phyloP scores from a whole-genome alignment of 2,113 vertebrate species.

The Aspidoscelis tigris region DNA sequence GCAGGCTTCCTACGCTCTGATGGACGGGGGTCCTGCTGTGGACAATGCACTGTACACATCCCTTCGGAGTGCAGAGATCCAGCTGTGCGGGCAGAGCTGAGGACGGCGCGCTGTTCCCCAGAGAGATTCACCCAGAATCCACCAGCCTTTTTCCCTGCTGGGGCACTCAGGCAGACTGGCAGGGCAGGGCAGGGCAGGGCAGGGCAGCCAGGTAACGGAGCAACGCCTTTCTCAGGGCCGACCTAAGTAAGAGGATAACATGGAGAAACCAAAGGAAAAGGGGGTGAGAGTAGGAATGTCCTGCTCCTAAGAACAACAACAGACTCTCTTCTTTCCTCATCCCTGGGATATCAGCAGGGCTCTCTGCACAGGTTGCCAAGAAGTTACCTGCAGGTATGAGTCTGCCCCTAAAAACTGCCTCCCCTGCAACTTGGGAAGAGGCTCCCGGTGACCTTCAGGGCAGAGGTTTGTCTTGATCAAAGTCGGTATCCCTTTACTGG shows the following conservation, averaged over 20 bases:
- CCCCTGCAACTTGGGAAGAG: background rate
- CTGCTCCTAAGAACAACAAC: accelerated
- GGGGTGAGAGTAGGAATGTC: accelerated
- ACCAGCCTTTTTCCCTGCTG: accelerated
- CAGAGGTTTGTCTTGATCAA: too few species aligned
- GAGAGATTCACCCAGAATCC: accelerated
- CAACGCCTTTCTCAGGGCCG: background rate
- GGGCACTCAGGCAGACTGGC: background rate
- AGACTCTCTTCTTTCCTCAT: accelerated
- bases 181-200: accelerated
- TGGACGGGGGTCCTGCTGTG: background rate
- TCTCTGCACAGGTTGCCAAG: accelerated
- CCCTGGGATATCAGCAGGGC: accelerated
- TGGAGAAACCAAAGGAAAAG: accelerated
- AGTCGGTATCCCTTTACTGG: too few species aligned
- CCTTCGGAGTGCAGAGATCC: accelerated
- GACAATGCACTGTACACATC: background rate
- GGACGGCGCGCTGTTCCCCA: accelerated
- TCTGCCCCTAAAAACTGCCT: background rate
- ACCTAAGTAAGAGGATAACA: accelerated
- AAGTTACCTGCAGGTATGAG: background rate
- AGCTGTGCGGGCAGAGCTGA: accelerated
- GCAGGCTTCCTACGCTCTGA: background rate
- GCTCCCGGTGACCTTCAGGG: too few species aligned
- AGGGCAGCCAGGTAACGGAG: accelerated